Conservation (phyloP, 2,888 invertebrate genomes). For the Dolichopus griseipennis region DNA sequence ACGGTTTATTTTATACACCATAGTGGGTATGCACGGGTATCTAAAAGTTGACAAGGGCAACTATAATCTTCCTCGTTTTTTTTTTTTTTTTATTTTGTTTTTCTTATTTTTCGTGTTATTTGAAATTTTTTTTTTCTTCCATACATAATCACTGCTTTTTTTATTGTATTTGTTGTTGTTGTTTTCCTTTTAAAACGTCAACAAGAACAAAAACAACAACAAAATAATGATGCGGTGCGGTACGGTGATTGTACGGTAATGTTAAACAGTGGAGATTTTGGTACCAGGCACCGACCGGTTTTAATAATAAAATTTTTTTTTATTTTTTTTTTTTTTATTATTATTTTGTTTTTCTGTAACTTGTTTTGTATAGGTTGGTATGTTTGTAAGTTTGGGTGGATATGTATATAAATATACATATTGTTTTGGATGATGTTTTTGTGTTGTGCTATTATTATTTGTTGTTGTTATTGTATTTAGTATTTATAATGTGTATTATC, state of each 20-base stretch:
- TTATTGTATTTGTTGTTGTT: neutral
- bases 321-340: neutral
- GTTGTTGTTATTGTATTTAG: neutral
- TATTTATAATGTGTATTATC: neutral
- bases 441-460: too few relatives aligned
- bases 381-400: neutral
- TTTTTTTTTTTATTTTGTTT: too few relatives aligned
- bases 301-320: neutral
- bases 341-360: neutral
- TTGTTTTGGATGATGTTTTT: neutral
- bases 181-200: neutral
- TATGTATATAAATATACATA: too few relatives aligned
- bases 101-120: too few relatives aligned
- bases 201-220: neutral
- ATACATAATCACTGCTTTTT: neutral
- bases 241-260: neutral
- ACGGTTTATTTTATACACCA: too few relatives aligned
- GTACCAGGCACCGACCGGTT: slow-evolving; percentile 6
- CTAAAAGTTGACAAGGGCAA: too few relatives aligned
- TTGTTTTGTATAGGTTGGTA: neutral
- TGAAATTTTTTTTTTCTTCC: too few relatives aligned
- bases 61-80: too few relatives aligned
- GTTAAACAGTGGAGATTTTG: neutral
- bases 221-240: neutral
- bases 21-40: too few relatives aligned